Base-by-base conservation (phyloP, 2,113 vertebrate genomes). In the Noctilio leporinus region DNA sequence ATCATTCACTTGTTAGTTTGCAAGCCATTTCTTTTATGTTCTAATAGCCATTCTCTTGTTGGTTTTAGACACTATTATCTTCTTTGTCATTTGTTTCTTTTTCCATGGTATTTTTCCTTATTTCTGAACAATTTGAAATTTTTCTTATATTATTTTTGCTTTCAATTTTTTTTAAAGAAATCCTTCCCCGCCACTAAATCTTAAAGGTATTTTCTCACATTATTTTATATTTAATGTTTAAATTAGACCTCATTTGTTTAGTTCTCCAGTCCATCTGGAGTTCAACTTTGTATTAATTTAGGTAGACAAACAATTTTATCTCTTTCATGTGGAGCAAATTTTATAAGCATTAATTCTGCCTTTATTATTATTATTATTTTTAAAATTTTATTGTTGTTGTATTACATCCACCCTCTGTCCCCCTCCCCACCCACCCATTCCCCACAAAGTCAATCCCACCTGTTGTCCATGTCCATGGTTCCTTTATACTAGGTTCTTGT, bases 151-250 rank as follows among this genome's bases (percentile, higher is more conserved):
- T 59, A 35, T 38, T 95, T 93, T 78, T 89, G 47, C 47, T n/a
- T 89, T 26, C 45, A 30, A n/a, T 53, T 55, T 40, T 59, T 78
- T 95, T 47, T 84, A 30, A 90, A 90, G 33, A 91, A 87, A 76
- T 82, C 20, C 8, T 91, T 70, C 7, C 26, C 28, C 33, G 76
- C 53, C 20, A 17, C 49, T 93, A 70, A 89, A 75, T 93, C 30
- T 90, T 57, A 87, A 67, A 78, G 51, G 62, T 55, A 77, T 2
- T 76, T 28, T 94, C 40, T 16, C 35, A 64, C 5, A 51, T 85
- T 96, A 91, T 45, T 91, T 96, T 83, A 90, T 62, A 80, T 91
- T 91, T 94, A 97, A 53, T 93, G 75, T 86, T 95, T 14, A 92
- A 69, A 16, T 95, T 82, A 92, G 57, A 92, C 19, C 30, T 92